Percentiles rank a stretch among this genome's conserved stretches.
phyloP scores from a whole-genome alignment of 2,797 vertebrate genomes.

The Phoxinus dragarum region DNA sequence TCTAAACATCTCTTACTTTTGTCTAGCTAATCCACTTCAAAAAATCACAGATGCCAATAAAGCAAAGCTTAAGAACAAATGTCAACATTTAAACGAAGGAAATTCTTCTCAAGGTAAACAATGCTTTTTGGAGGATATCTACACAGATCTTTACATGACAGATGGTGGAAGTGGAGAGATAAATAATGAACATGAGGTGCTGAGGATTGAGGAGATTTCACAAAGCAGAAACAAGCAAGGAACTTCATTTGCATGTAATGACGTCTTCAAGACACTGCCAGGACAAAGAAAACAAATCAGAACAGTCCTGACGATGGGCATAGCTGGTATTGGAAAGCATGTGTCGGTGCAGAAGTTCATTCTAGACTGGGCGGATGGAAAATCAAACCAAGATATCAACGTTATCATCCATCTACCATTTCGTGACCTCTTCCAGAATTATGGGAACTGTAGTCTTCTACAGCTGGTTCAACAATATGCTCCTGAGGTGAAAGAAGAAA shows the following conservation, averaged over 20 bases:
- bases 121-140: slow-evolving; percentile 37
- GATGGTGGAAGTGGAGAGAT: slow-evolving; percentile 24
- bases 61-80: slow-evolving; percentile 23
- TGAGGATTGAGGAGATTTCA: slow-evolving; percentile 26
- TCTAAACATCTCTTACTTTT: slow-evolving; percentile 2
- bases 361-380: slow-evolving; percentile 45
- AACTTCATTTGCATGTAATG: neutral
- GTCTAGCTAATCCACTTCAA: neutral
- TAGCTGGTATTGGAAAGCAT: slow-evolving; percentile 48
- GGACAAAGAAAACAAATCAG: neutral
- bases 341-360: slow-evolving; percentile 53
- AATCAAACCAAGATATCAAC: slow-evolving; percentile 41
- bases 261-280: slow-evolving; percentile 35
- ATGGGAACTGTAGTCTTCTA: slow-evolving; percentile 34
- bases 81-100: slow-evolving; percentile 38
- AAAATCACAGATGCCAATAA: slow-evolving; percentile 44
- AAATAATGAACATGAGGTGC: slow-evolving; percentile 48
- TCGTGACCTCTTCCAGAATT: slow-evolving; percentile 34
- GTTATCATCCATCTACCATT: slow-evolving; percentile 46
- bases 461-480: slow-evolving; percentile 23
- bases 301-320: slow-evolving; percentile 46
- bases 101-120: slow-evolving; percentile 31
- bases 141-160: slow-evolving; percentile 43
- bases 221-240: slow-evolving; percentile 17
- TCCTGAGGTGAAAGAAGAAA: slow-evolving; percentile 31